Base-by-base conservation (phyloP, 2,113 vertebrate genomes). In the Capreolus pygargus region DNA sequence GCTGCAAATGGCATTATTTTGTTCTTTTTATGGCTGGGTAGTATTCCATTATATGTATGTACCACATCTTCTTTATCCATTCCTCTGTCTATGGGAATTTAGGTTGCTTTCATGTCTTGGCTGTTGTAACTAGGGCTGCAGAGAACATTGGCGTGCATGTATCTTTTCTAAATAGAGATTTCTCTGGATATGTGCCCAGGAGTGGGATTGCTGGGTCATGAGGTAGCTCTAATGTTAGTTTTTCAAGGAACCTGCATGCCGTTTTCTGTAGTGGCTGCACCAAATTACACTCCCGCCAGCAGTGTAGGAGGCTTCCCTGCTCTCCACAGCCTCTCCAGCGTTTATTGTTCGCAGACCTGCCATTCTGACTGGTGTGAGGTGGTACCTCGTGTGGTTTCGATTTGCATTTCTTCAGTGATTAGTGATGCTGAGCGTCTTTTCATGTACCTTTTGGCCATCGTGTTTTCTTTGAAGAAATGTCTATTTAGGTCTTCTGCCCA, bases 11-110 rank as follows among this genome's bases (percentile, higher is more conserved):
- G 43, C 43, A 10, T 28, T 10, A 9, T 8, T 28, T 9, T 28
- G 25, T 78, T 5, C 39, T 28, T 47, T 47, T 28, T 47, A 5
- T 9, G 74, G 25, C 14, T 47, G 0, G 9, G 8, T 28, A 47
- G 3, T 16, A 16, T 16, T 78, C 74, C 27, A 2, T 9, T 45
- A 2, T 4, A 0, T 30, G 2, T 2, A 1, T 16, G 74, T 16
- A 2, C 14, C 43, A 10, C 74, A 5, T 16, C 74, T 76, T 43
- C n/a, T 43, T 1, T 9, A 47, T 16, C 43, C 74, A 5, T 17
- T 47, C 13, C 39, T 78, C 39, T 76, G 74, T 43, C 23, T 27
- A 0, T 45, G 74, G 74, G 16, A 8, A 28, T 47, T 15, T 9
- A 27, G 39, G 5, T 28, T 36, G 21, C 70, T 43, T 28, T 28